phyloP scores from a whole-genome alignment of 1,140 invertebrate species.

The Monomorium pharaonis region DNA sequence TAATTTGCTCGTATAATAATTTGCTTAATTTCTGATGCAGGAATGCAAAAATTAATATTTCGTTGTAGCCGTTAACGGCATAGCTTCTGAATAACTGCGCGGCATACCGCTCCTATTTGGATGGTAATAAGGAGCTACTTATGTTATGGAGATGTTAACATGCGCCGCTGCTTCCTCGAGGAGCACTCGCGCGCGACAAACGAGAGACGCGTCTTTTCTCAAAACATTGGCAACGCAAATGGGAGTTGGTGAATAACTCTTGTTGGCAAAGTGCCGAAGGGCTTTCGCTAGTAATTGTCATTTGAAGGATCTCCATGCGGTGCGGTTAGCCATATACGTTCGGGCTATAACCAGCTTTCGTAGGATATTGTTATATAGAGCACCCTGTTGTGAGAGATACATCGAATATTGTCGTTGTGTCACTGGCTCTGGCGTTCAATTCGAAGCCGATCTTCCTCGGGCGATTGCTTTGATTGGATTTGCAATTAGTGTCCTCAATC shows the following conservation, averaged over 20 bases:
- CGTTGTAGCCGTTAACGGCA: background rate
- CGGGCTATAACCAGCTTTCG: constrained; percentile 5
- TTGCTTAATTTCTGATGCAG: constrained; percentile 4
- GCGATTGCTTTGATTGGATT: background rate
- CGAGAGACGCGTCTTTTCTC: constrained; percentile 14
- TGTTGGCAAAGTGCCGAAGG: background rate
- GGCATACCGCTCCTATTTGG: background rate
- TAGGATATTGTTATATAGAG: constrained; percentile 20
- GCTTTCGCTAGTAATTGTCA: constrained; percentile 40
- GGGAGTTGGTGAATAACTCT: background rate
- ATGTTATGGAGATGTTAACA: background rate
- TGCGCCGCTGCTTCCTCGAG: background rate
- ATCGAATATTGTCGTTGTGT: background rate
- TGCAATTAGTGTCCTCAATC: background rate
- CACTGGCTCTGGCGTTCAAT: background rate
- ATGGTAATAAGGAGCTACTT: background rate
- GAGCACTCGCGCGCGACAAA: background rate
- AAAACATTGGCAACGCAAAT: background rate
- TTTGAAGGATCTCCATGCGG: constrained; percentile 17
- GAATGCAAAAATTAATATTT: background rate
- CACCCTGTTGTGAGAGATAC: background rate
- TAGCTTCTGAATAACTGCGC: background rate
- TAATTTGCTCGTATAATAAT: background rate
- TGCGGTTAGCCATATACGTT: constrained; percentile 39
- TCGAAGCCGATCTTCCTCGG: background rate